These are phyloP conservation scores for Ornithorhynchus anatinus DNA, from an alignment of 2,113 vertebrate species.

Conservation along the genomic window DNA sequence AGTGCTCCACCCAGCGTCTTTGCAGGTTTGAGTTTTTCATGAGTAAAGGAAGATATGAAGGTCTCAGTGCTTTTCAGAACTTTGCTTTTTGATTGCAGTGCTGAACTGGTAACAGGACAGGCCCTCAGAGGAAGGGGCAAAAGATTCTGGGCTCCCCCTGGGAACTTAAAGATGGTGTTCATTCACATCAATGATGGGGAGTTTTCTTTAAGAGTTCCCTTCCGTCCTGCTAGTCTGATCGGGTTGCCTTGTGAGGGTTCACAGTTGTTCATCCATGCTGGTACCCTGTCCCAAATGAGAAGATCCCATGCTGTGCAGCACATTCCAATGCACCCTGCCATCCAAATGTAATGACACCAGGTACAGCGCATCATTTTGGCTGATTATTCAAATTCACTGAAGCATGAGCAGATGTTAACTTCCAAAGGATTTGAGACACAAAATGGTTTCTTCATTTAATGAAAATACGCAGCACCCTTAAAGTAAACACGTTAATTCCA, in stretches of 20 bases:
- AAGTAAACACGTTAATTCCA: conserved; percentile 35
- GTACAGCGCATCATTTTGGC: conserved; percentile 8
- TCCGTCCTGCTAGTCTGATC: conserved; percentile 5
- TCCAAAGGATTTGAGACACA: neutral
- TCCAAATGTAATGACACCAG: conserved; percentile 21
- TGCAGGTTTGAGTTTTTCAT: no score
- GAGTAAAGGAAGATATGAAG: no score
- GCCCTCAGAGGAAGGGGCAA: no score
- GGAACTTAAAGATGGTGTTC: no score
- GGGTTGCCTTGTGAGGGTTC: conserved; percentile 30
- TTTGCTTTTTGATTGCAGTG: no score
- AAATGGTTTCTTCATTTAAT: conserved; percentile 21
- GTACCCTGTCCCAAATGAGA: neutral
- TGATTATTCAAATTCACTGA: conserved; percentile 29
- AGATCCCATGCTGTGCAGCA: neutral
- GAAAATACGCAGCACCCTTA: neutral
- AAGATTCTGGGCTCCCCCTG: no score
- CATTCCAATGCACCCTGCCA: neutral
- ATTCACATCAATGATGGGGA: neutral
- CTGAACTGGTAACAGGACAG: no score
- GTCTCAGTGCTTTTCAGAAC: no score
- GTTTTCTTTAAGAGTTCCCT: conserved; percentile 12
- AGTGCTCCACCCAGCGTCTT: no score
- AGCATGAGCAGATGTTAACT: conserved; percentile 1
- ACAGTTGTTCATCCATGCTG: neutral